phyloP scores from a whole-genome alignment of 2,797 vertebrate species.

The Myotis vivesi region DNA sequence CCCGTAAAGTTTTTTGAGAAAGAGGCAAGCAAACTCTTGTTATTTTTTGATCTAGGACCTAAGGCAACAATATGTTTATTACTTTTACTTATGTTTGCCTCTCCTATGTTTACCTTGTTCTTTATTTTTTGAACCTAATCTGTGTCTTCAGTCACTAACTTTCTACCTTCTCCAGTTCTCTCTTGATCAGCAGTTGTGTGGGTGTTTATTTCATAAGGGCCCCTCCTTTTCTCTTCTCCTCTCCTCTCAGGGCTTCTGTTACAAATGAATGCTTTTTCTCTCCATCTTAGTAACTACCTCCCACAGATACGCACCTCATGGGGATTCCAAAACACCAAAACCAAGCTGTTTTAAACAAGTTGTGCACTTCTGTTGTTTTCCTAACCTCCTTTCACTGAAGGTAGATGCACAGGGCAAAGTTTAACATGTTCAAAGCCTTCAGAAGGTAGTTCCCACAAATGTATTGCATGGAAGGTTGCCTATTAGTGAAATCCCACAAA shows the following conservation, averaged over 20 bases:
- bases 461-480: background rate
- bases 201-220: background rate
- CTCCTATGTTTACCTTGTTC: background rate
- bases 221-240: background rate
- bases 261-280: background rate
- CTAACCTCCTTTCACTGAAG: background rate
- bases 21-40: background rate
- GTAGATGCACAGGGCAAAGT: background rate
- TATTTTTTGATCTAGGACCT: background rate
- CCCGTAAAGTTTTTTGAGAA: background rate
- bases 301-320: background rate
- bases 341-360: background rate
- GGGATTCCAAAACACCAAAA: background rate
- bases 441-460: background rate
- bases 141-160: background rate
- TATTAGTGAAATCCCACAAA: background rate
- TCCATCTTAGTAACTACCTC: background rate
- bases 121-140: background rate
- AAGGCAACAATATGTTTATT: background rate
- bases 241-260: background rate
- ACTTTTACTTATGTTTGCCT: background rate
- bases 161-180: background rate
- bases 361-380: background rate
- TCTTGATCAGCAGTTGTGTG: background rate
- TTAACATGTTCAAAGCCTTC: conserved; percentile 5